Evolutionary conservation across 2,888 invertebrate species (phyloP).

Genomic region (Drosophila dives): DNA sequence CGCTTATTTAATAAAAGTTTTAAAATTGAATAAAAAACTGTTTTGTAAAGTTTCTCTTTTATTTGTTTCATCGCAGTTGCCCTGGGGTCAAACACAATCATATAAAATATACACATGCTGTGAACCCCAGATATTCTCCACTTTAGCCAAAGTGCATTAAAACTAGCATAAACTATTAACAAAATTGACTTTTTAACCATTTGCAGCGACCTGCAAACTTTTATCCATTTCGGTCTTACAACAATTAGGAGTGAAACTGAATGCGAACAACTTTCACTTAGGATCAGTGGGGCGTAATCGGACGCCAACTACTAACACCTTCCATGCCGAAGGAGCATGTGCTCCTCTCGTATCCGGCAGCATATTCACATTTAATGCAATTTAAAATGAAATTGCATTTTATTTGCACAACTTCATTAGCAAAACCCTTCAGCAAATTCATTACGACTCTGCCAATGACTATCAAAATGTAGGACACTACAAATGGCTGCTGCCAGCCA

Average conservation of each 20-base stretch:
- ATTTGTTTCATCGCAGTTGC: not conserved
- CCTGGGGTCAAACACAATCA: not conserved
- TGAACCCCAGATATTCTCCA: not conserved
- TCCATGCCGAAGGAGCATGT: constrained; percentile 2
- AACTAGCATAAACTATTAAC: constrained; percentile 16
- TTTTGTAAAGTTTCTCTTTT: not conserved
- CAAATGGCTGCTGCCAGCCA: constrained; percentile 49
- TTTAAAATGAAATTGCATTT: constrained; percentile 73
- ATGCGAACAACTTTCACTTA: constrained; percentile 42
- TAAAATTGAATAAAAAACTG: not conserved
- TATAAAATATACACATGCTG: not conserved
- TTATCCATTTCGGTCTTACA: constrained; percentile 18
- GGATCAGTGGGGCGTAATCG: constrained; percentile 23
- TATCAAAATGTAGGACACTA: constrained; percentile 76
- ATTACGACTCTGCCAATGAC: constrained; percentile 70
- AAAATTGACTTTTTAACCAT: not conserved
- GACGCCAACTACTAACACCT: constrained; percentile 43
- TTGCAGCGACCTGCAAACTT: constrained; percentile 4
- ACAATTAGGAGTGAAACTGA: constrained; percentile 21
- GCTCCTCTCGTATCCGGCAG: constrained; percentile 18
- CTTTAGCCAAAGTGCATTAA: not conserved
- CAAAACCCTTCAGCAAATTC: constrained; percentile 75
- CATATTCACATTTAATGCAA: constrained; percentile 68
- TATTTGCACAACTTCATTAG: constrained; percentile 74
- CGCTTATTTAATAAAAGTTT: not conserved